Conservation (phyloP, 1,140 invertebrate species). For the Drosophila rhopaloa region DNA sequence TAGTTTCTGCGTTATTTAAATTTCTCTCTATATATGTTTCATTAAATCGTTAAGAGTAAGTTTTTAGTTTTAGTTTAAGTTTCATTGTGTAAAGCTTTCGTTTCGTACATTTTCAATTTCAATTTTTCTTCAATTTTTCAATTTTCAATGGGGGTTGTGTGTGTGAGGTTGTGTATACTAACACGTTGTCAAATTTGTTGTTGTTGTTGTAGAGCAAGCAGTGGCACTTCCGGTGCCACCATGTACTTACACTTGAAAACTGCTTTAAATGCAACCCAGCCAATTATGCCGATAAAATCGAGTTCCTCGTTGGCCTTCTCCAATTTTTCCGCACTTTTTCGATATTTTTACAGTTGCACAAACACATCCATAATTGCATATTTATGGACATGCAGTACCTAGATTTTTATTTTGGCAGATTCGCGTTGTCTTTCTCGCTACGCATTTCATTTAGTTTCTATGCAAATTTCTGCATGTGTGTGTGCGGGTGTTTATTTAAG, state of each 20-base stretch:
- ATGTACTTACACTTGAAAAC: constrained; percentile 5
- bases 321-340: not conserved
- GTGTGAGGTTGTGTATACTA: not conserved
- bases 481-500: constrained; percentile 21
- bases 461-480: constrained; percentile 57
- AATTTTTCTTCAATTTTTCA: not conserved
- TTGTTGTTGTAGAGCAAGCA: not conserved
- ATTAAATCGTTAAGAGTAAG: constrained; percentile 21
- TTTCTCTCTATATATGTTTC: constrained; percentile 27
- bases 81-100: constrained; percentile 55
- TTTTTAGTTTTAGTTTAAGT: constrained; percentile 38
- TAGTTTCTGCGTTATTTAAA: constrained; percentile 17
- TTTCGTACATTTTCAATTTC: constrained; percentile 33
- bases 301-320: not conserved
- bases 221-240: constrained; percentile 1
- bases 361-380: constrained; percentile 61
- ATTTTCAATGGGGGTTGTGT: constrained; percentile 12
- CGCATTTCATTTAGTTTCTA: constrained; percentile 62
- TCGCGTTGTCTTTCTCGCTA: constrained; percentile 52
- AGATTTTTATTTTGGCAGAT: constrained; percentile 50
- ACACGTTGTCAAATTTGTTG: constrained; percentile 1
- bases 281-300: constrained; percentile 10
- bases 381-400: constrained; percentile 42
- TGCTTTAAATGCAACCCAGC: constrained; percentile 26
- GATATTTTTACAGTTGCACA: constrained; percentile 15